Conservation (phyloP, 2,888 invertebrate species). For the Drosophila pullipes region DNA sequence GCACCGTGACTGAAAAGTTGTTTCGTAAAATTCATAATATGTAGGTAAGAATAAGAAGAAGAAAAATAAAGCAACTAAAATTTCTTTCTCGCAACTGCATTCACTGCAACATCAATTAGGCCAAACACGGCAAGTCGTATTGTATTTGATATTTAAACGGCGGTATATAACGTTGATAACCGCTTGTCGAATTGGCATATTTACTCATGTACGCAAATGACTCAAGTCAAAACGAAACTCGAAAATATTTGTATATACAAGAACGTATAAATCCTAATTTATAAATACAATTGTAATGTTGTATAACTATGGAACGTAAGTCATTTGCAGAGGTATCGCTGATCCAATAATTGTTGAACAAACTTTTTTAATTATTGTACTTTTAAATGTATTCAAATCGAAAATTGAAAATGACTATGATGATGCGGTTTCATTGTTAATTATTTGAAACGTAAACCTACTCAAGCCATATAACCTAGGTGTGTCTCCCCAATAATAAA, state of each 20-base stretch:
- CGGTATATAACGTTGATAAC: neutral
- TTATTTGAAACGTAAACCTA: neutral
- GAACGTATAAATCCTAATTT: neutral
- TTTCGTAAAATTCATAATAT: neutral
- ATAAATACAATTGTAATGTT: neutral
- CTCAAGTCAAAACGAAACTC: conserved; percentile 1
- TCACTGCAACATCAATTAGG: neutral
- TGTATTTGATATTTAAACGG: neutral
- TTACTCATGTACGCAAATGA: conserved; percentile 15
- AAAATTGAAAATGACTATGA: neutral
- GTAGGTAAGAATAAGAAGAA: neutral
- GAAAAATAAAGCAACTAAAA: neutral
- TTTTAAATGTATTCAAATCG: neutral
- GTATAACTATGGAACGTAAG: neutral
- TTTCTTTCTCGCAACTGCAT: neutral
- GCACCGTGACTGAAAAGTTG: neutral
- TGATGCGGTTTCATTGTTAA: neutral
- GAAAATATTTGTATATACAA: neutral
- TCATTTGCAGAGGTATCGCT: neutral
- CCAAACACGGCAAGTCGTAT: neutral
- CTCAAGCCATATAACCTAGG: conserved; percentile 10
- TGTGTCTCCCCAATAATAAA: conserved; percentile 16
- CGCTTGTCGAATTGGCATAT: conserved; percentile 6
- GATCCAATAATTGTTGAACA: neutral
- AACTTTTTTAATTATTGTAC: neutral